These are phyloP conservation scores for Rhinogobio ventralis DNA, from an alignment of 2,797 vertebrate genomes.

Conservation along the genomic window DNA sequence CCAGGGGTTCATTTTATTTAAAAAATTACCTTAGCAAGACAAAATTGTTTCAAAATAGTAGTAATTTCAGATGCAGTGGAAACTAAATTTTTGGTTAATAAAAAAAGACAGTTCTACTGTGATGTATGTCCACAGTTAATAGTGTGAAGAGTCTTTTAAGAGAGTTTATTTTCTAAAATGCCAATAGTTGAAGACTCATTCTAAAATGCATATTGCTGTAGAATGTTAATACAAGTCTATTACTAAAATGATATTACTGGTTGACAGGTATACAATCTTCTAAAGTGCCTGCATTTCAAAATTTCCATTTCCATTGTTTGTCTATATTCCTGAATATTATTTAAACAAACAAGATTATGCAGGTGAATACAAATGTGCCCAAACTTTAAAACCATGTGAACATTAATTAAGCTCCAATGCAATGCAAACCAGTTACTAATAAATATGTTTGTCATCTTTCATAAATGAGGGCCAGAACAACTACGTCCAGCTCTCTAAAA, in stretches of 20 bases:
- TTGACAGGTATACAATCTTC: slow-evolving; percentile 12
- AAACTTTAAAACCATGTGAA: not conserved
- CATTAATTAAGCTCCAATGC: not conserved
- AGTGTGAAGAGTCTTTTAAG: not conserved
- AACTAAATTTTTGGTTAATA: not conserved
- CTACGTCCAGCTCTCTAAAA: not conserved
- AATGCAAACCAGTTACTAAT: not conserved
- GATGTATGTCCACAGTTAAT: not conserved
- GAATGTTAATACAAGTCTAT: not conserved
- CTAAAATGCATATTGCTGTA: not conserved
- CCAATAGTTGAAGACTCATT: not conserved
- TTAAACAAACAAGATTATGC: not conserved
- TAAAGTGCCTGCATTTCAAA: not conserved
- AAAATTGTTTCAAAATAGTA: too few species aligned
- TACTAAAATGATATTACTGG: not conserved
- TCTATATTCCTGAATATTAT: not conserved
- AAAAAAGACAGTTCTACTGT: not conserved
- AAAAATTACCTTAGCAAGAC: too few species aligned
- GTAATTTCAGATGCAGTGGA: not conserved
- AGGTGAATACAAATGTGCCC: not conserved
- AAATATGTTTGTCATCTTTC: slow-evolving; percentile 8
- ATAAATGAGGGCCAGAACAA: not conserved
- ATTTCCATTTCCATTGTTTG: not conserved
- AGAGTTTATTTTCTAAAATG: not conserved
- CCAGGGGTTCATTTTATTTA: not conserved